Conservation (phyloP, 2,888 invertebrate genomes). For the Malthinus flaveolus region DNA sequence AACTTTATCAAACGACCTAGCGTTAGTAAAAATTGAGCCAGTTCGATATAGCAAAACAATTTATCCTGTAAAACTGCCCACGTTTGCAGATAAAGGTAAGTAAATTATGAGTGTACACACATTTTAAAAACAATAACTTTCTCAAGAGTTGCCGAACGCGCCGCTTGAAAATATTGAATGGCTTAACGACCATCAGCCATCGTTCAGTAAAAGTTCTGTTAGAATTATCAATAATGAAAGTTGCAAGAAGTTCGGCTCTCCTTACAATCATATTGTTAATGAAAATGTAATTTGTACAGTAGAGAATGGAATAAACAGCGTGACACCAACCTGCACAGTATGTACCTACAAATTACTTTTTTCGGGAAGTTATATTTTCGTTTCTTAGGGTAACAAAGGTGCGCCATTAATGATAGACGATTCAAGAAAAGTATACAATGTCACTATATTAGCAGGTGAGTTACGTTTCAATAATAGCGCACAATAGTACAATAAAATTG, state of each 20-base stretch:
- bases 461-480: no score
- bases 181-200: not conserved
- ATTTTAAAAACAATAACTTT: not conserved
- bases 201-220: not conserved
- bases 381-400: conserved; percentile 16
- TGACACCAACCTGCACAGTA: no score
- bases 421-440: conserved; percentile 13
- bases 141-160: not conserved
- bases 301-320: no score
- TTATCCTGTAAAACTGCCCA: conserved; percentile 30
- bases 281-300: no score
- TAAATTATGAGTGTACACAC: not conserved
- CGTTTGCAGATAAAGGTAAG: conserved; percentile 22
- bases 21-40: conserved; percentile 17
- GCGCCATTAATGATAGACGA: conserved; percentile 21
- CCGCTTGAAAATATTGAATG: not conserved
- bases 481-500: no score
- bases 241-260: not conserved
- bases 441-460: conserved; percentile 26
- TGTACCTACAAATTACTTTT: no score
- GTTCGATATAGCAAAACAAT: conserved; percentile 29
- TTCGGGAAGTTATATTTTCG: not conserved
- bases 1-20: conserved; percentile 21
- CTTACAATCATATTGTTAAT: not conserved
- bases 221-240: not conserved